A percentile compares a stretch with the other conserved stretches of the same genome.
phyloP scores from a whole-genome alignment of 2,888 invertebrate genomes.

The Thyatira batis region DNA sequence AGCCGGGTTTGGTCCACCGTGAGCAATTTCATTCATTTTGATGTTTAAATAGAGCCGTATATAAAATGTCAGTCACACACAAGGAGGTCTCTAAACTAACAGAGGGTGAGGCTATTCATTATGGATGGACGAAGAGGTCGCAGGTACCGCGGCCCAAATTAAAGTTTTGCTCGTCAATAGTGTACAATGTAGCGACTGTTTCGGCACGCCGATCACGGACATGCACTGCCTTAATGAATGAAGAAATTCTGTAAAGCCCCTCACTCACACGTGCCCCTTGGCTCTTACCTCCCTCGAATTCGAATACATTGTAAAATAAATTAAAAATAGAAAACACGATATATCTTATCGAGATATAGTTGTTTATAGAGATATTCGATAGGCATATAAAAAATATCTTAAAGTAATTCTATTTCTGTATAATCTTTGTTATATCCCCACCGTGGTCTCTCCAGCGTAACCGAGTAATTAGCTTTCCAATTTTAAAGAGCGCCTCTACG shows the following conservation, averaged over 20 bases:
- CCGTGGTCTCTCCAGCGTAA: slow-evolving; percentile 46
- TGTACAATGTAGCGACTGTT: slow-evolving; percentile 60
- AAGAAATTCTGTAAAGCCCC: slow-evolving; percentile 70
- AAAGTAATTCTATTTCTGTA: slow-evolving; percentile 41
- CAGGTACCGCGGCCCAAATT: slow-evolving; percentile 72
- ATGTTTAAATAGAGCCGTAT: slow-evolving; percentile 42
- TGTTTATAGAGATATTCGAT: not conserved
- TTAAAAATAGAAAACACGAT: slow-evolving; percentile 23
- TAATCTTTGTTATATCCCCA: slow-evolving; percentile 57
- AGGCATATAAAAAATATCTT: not conserved
- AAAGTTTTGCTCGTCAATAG: slow-evolving; percentile 69
- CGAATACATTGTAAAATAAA: slow-evolving; percentile 61
- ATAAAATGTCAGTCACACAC: slow-evolving; percentile 70
- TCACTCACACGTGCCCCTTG: slow-evolving; percentile 60
- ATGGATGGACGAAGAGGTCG: slow-evolving; percentile 61
- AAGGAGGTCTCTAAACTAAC: slow-evolving; percentile 55
- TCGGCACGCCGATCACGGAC: slow-evolving; percentile 72
- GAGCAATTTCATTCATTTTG: slow-evolving; percentile 17
- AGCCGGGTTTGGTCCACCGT: slow-evolving; percentile 31
- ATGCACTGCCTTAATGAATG: slow-evolving; percentile 74
- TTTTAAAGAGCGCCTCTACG: slow-evolving; percentile 70
- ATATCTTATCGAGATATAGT: not conserved
- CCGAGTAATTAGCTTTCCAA: slow-evolving; percentile 76
- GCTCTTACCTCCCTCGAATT: slow-evolving; percentile 50
- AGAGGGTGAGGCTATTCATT: slow-evolving; percentile 68